Evolutionary conservation across 2,888 invertebrate species (phyloP), one percentile per base, ranked within the genome.

Genomic region (Allolobophora icterica): DNA sequence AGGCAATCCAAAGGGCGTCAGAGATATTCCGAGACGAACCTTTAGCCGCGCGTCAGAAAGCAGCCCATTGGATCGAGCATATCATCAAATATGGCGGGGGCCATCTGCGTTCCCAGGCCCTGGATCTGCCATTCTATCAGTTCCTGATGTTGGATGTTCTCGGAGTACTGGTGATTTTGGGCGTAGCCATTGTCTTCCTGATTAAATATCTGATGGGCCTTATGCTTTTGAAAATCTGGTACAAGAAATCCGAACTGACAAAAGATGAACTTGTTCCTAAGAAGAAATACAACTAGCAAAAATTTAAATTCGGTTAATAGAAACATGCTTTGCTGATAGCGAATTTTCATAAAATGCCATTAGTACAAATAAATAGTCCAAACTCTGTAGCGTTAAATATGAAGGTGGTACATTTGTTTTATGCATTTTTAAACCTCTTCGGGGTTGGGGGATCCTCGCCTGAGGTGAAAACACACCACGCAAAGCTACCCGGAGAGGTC

Each of bases 21-120:
- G 34, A 89, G 30, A 92, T 93, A 38, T 91, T 92, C 19, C 91
- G 91, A 21, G 90, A 90, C 33, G 90, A 92, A n/a, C 91, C 91
- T 87, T 58, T 91, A n/a, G 92, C 91, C 35, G 92, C 93, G 15
- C 84, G 90, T 34, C 90, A 93, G 35, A 92, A 92, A 87, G 93
- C 93, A 6, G 93, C 93, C 15, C 93, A 91, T 71, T 93, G 93
- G 93, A 91, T 94, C 33, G 93, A 94, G 90, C 93, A 93, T 90
- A 92, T 94, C 89, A 92, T 94, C 19, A 92, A 93, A 92, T 93
- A 93, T 92, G 94, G 94, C 38, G 93, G 93, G 13, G 91, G 90
- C 24, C 93, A 93, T 89, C 91, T 94, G 90, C 92, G 92, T n/a
- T 92, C 94, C 15, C 19, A 91, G n/a, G 91, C 92, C 24, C 90